Evolutionary conservation across 2,113 vertebrate species (phyloP).

Genomic region (Elgaria multicarinata): DNA sequence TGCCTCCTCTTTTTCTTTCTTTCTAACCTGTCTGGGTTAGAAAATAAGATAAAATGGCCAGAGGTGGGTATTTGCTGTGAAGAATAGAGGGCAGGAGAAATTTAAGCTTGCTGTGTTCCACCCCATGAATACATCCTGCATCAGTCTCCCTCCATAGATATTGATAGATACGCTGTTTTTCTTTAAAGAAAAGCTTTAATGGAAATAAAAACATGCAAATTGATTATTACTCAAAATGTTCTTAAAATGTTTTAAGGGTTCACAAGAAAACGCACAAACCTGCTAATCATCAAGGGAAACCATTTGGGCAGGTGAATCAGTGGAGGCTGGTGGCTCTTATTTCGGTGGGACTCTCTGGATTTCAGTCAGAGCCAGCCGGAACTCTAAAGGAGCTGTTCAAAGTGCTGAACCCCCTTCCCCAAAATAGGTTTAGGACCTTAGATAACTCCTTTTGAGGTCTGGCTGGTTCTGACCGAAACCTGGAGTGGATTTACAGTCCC

Average conservation of each 20-base stretch:
- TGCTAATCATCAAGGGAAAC: neutral
- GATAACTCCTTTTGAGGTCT: too few relatives aligned
- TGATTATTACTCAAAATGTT: rapidly evolving
- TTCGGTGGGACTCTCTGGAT: too few relatives aligned
- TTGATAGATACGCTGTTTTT: neutral
- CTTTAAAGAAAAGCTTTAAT: neutral
- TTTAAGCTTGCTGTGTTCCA: neutral
- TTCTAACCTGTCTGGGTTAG: too few relatives aligned
- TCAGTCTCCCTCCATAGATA: neutral
- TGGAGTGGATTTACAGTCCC: too few relatives aligned
- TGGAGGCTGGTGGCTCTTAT: too few relatives aligned
- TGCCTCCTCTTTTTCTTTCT: neutral
- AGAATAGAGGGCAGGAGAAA: neutral
- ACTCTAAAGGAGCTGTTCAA: too few relatives aligned
- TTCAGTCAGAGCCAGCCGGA: too few relatives aligned
- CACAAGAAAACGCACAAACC: neutral
- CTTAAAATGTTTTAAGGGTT: neutral
- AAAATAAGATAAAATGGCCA: too few relatives aligned
- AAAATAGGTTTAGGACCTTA: too few relatives aligned
- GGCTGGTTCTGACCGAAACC: too few relatives aligned
- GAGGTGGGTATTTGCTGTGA: neutral
- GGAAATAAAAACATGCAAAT: constrained; percentile 17
- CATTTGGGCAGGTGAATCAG: neutral
- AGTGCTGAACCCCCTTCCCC: too few relatives aligned
- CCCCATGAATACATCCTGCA: neutral